Evolutionary conservation across 1,140 invertebrate species (phyloP).

Genomic region (Plectrocnemia conspersa): DNA sequence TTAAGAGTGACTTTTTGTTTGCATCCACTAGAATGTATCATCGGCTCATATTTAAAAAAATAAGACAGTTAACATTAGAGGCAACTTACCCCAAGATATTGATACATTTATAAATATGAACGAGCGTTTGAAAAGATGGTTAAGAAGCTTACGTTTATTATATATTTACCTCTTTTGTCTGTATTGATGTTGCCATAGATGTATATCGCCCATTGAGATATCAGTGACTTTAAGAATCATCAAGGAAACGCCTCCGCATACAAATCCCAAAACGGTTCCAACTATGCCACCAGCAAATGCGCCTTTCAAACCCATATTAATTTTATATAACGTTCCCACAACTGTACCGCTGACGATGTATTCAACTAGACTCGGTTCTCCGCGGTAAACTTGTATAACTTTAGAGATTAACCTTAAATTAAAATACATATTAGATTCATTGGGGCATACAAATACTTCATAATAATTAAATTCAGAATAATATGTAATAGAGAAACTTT

Average conservation of each 20-base stretch:
- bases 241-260: conserved; percentile 48
- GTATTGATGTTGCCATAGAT: conserved; percentile 52
- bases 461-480: conserved; percentile 37
- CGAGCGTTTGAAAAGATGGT: no score
- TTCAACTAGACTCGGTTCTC: conserved; percentile 60
- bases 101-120: no score
- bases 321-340: conserved; percentile 60
- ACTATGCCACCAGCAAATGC: conserved; percentile 55
- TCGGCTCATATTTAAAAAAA: no score
- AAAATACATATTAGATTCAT: no score
- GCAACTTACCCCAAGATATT: no score
- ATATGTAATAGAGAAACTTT: conserved; percentile 6
- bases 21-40: no score
- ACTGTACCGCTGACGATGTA: conserved; percentile 58
- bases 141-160: no score
- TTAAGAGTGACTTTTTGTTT: no score
- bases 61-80: no score
- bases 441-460: no score
- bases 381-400: conserved; percentile 59
- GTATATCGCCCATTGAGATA: conserved; percentile 51
- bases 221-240: conserved; percentile 50
- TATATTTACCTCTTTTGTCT: conserved; percentile 39
- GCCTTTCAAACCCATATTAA: conserved; percentile 58
- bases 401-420: conserved; percentile 58
- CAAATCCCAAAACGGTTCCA: conserved; percentile 24